Conservation (phyloP, 1,140 invertebrate species). For the Whitmania pigra region DNA sequence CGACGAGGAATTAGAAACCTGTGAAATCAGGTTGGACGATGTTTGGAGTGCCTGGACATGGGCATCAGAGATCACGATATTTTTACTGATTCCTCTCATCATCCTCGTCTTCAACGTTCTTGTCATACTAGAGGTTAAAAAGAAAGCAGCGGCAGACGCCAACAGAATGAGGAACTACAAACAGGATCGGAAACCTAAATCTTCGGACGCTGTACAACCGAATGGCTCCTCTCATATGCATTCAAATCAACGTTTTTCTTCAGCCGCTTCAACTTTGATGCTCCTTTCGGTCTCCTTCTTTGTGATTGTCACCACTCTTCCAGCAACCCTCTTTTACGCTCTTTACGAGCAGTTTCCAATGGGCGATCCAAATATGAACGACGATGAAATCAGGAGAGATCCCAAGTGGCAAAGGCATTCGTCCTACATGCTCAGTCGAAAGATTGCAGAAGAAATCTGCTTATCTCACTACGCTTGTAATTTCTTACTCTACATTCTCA, state of each 20-base stretch:
- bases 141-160: not conserved
- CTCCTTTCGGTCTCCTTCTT: constrained; percentile 40
- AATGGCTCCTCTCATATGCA: not conserved
- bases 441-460: constrained; percentile 36
- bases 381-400: constrained; percentile 26
- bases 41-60: constrained; percentile 35
- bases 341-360: constrained; percentile 26
- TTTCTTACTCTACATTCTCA: constrained; percentile 39
- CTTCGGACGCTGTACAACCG: not conserved
- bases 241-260: constrained; percentile 13
- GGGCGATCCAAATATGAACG: constrained; percentile 14
- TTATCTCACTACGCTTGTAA: constrained; percentile 40
- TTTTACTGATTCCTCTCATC: constrained; percentile 33
- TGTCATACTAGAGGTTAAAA: constrained; percentile 36
- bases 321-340: constrained; percentile 36
- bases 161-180: not conserved
- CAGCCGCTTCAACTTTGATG: constrained; percentile 34
- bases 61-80: constrained; percentile 35
- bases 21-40: constrained; percentile 18
- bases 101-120: constrained; percentile 38
- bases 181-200: not conserved
- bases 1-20: constrained; percentile 23
- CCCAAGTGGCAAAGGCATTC: constrained; percentile 33
- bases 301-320: constrained; percentile 37
- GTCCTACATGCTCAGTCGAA: constrained; percentile 31